Conservation (phyloP, 2,888 invertebrate genomes). For the Andrena haemorrhoa region DNA sequence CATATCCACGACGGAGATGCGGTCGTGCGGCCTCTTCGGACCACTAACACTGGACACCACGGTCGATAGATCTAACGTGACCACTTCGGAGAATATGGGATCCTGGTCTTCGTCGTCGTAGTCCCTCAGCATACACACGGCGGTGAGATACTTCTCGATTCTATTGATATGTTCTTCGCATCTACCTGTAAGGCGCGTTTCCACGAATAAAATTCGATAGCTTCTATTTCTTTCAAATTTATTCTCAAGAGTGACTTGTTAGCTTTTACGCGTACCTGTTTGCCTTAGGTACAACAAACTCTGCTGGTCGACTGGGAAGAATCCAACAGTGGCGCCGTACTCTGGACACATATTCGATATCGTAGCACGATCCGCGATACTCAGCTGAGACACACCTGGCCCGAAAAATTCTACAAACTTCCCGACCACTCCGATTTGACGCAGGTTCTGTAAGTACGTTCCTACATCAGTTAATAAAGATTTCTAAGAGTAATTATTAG, state of each 20-base stretch:
- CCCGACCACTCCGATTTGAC: conserved; percentile 97
- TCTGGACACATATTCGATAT: conserved; percentile 99
- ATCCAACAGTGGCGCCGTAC: conserved; percentile 98
- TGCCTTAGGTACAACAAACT: conserved; percentile 94
- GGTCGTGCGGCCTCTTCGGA: conserved; percentile 98
- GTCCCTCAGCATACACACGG: conserved; percentile 93
- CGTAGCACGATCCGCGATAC: conserved; percentile 98
- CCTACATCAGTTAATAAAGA: background rate
- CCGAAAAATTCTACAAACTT: conserved; percentile 99
- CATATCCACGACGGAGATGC: conserved; percentile 96
- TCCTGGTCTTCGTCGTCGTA: conserved; percentile 91
- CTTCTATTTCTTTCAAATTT: background rate
- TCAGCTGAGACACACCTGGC: conserved; percentile 94
- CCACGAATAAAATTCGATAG: background rate
- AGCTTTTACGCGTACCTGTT: conserved; percentile 87
- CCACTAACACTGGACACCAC: conserved; percentile 98
- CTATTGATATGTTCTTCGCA: conserved; percentile 90
- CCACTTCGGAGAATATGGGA: conserved; percentile 93
- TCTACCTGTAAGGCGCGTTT: conserved; percentile 88
- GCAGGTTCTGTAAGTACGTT: conserved; percentile 85
- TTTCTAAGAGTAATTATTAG: background rate
- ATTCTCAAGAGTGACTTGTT: too few species aligned
- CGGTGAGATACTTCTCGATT: conserved; percentile 93
- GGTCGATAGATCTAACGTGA: conserved; percentile 93
- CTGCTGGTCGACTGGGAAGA: conserved; percentile 95